These are phyloP conservation scores for Dryocosmus kuriphilus DNA, from an alignment of 2,888 invertebrate genomes.

Conservation along the genomic window DNA sequence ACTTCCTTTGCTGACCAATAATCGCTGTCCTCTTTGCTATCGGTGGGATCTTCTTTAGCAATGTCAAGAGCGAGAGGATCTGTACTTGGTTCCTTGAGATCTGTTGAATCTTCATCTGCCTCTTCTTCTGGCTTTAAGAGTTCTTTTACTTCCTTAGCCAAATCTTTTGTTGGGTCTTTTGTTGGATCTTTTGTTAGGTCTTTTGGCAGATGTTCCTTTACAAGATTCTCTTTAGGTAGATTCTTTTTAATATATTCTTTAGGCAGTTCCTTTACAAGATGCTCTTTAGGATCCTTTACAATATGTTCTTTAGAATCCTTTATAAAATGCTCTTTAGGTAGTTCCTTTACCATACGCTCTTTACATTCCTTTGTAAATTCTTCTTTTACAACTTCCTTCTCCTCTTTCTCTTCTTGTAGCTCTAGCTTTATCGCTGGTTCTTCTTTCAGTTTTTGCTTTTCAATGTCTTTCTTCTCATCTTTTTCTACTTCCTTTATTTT, in stretches of 20 bases:
- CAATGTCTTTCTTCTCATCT: constrained; percentile 41
- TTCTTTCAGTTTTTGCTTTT: neutral
- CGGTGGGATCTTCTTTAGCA: constrained; percentile 77
- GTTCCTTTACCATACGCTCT: neutral
- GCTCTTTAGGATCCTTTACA: neutral
- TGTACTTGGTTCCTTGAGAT: constrained; percentile 65
- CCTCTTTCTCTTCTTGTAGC: constrained; percentile 31
- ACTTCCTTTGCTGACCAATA: constrained; percentile 89
- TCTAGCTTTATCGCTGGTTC: neutral
- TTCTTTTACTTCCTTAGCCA: constrained; percentile 41
- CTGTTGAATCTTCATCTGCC: constrained; percentile 63
- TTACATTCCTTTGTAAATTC: neutral
- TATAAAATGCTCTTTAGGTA: neutral
- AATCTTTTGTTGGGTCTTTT: neutral
- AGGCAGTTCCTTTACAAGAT: neutral
- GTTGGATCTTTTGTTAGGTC: neutral
- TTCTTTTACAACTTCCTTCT: neutral
- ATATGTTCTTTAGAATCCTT: neutral
- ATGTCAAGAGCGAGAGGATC: constrained; percentile 70
- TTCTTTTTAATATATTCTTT: neutral
- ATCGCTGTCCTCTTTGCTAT: constrained; percentile 85
- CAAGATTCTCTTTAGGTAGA: neutral
- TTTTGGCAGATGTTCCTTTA: neutral
- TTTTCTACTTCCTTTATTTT: constrained; percentile 59
- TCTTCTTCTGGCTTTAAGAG: constrained; percentile 63